These are phyloP conservation scores for Hepsetus odoe DNA, from an alignment of 2,113 vertebrate genomes.

Conservation along the genomic window DNA sequence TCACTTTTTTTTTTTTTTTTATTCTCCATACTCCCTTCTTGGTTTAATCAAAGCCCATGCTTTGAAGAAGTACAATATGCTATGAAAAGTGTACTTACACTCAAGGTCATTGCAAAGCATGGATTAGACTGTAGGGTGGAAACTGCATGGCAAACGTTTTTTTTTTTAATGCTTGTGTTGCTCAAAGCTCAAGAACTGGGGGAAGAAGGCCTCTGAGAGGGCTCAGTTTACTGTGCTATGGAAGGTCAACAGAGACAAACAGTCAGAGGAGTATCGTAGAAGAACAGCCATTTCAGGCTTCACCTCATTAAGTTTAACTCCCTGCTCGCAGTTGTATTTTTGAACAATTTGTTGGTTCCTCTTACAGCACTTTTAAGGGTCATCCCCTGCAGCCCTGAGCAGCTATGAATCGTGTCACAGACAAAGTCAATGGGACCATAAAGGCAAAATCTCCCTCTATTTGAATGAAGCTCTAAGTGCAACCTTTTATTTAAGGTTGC, in stretches of 20 bases:
- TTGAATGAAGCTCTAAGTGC: not conserved
- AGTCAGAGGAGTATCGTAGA: constrained; percentile 7
- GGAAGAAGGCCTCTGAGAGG: not conserved
- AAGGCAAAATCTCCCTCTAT: not conserved
- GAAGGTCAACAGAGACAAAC: constrained; percentile 27
- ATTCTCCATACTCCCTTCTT: not conserved
- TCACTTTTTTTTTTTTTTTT: not conserved
- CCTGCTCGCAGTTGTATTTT: constrained; percentile 8
- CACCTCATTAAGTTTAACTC: constrained; percentile 37
- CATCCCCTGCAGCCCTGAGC: not conserved
- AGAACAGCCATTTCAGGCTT: constrained; percentile 23
- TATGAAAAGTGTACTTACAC: not conserved
- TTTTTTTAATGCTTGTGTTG: not conserved
- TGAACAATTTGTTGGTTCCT: not conserved
- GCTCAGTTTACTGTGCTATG: not conserved
- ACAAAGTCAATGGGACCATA: not conserved
- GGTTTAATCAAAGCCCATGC: not conserved
- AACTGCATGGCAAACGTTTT: not conserved
- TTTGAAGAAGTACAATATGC: not conserved
- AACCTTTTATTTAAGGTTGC: not conserved
- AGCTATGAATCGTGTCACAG: constrained; percentile 14
- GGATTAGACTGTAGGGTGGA: not conserved
- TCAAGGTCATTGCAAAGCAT: not conserved
- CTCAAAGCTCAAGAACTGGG: not conserved
- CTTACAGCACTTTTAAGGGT: not conserved